phyloP scores from a whole-genome alignment of 1,140 invertebrate genomes.

The Gerris buenoi region DNA sequence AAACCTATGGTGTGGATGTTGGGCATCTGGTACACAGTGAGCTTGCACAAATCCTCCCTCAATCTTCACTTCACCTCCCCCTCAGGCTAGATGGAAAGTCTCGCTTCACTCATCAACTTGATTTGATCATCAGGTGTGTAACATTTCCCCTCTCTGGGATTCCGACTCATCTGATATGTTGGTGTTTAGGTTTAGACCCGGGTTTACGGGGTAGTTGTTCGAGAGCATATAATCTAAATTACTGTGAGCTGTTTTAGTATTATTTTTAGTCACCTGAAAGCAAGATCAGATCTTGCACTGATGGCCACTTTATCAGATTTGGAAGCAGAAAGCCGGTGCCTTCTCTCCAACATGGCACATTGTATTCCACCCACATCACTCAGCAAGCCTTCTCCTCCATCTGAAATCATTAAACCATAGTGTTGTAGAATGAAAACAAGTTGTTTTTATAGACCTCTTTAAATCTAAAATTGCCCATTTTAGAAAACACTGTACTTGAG shows the following conservation, averaged over 20 bases:
- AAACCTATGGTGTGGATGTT: too few relatives aligned
- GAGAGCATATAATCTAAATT: neutral
- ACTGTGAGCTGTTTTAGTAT: neutral
- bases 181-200: too few relatives aligned
- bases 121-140: neutral
- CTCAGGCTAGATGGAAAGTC: neutral
- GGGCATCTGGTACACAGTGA: too few relatives aligned
- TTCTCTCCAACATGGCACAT: neutral
- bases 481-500: neutral
- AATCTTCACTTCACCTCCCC: too few relatives aligned
- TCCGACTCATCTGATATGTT: too few relatives aligned
- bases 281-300: neutral
- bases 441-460: neutral
- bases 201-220: too few relatives aligned
- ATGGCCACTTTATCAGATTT: neutral
- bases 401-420: too few relatives aligned
- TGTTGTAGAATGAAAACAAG: too few relatives aligned
- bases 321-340: neutral
- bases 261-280: neutral
- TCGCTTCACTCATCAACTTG: neutral
- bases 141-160: too few relatives aligned
- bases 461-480: neutral
- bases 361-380: neutral
- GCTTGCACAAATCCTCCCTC: too few relatives aligned
- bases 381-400: neutral